Conservation (phyloP, 2,797 vertebrate species). For the Alfaro cultratus region DNA sequence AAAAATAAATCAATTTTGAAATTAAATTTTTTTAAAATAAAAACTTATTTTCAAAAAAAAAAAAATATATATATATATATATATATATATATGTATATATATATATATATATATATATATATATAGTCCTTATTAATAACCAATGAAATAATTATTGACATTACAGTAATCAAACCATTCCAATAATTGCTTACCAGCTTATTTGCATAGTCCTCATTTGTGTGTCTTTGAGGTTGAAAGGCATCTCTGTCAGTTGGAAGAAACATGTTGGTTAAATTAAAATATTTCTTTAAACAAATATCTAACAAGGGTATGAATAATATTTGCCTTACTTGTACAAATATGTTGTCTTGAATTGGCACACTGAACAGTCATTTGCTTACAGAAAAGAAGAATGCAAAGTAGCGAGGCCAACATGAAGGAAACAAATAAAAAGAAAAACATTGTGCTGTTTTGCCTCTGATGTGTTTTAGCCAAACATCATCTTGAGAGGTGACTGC, state of each 20-base stretch:
- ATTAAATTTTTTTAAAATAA: too few species aligned
- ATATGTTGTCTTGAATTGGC: neutral
- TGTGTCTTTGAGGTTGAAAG: neutral
- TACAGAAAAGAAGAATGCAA: neutral
- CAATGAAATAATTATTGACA: neutral
- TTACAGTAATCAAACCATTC: neutral
- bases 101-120: too few species aligned
- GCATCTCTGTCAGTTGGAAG: neutral
- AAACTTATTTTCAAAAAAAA: too few species aligned
- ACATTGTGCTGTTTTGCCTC: constrained; percentile 31
- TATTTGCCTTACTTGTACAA: neutral
- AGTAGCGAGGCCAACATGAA: constrained; percentile 14
- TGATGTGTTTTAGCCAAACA: constrained; percentile 53
- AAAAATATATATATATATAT: too few species aligned
- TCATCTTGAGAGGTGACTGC: constrained; percentile 60
- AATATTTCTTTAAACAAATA: neutral
- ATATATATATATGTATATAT: too few species aligned
- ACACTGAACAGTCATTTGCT: constrained; percentile 6
- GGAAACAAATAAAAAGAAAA: constrained; percentile 16
- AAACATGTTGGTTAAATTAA: neutral
- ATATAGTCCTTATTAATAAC: neutral
- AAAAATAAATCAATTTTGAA: too few species aligned
- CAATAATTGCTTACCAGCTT: neutral
- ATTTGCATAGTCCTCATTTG: neutral
- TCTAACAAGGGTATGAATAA: neutral